Evolutionary conservation across 2,113 vertebrate species (phyloP), one percentile per base, ranked within the genome.

Genomic region (Benitochromis conjunctus): DNA sequence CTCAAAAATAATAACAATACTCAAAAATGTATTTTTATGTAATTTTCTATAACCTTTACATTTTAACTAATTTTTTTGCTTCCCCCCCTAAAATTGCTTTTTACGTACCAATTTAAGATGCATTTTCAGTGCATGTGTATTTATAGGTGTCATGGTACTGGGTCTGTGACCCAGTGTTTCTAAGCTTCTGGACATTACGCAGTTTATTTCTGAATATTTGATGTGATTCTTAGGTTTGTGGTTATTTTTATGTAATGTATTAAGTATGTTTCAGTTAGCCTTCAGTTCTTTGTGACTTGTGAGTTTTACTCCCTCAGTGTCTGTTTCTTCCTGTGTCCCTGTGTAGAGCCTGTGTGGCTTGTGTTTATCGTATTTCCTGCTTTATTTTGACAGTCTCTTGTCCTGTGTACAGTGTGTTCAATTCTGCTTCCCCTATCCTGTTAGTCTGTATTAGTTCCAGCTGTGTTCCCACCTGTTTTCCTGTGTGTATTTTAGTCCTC

Each of bases 21-120:
- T 21, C 36, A 64, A 38, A 64, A 64, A 64, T 1, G n/a, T 64
- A 36, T 62, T n/a, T 36, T 64, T 36, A 38, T 71, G 24, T 46
- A 26, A 48, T 46, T 48, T 18, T 38, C 18, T 7, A 34, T 19
- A 62, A 11, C 16, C 31, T 62, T 6, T 60, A 60, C 14, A 60
- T 16, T 3, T 6, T 3, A 38, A 69, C 64, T 16, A 43, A 43
- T 69, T 69, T 69, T 12, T 43, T 69, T 69, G 13, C n/a, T 18
- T 0, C 0, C 0, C 60, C 56, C 60, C 16, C 0, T 16, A 34
- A n/a, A 38, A 60, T 3, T 66, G 3, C 26, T 85, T 19, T 78
- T 43, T 8, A 57, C 66, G 9, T 48, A 41, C n/a, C 9, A 12
- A 29, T 62, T 55, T 2, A 31, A 57, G 46, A 14, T 24, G 64